Conservation (phyloP, 2,797 vertebrate species). For the Catostomus latipinnis region DNA sequence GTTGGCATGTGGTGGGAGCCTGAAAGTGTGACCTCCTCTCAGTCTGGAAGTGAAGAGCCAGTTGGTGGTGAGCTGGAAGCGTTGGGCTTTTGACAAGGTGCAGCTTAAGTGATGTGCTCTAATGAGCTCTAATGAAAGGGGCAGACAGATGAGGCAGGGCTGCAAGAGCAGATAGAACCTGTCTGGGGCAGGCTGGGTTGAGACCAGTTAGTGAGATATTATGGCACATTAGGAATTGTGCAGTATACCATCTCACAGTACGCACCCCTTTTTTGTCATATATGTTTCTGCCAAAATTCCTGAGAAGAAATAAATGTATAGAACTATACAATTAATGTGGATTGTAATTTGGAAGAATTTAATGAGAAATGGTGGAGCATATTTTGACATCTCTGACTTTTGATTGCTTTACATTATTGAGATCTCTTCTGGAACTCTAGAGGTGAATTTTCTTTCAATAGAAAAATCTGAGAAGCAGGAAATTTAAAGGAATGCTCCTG, state of each 20-base stretch:
- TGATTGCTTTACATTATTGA: too few species aligned
- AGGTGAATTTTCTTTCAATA: too few species aligned
- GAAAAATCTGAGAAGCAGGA: too few species aligned
- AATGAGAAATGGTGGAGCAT: too few species aligned
- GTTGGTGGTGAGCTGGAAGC: constrained; percentile 29
- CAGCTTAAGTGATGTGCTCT: constrained; percentile 26
- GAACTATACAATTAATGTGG: too few species aligned
- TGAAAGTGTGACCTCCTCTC: constrained; percentile 19
- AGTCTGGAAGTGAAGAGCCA: constrained; percentile 6
- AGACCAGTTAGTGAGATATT: constrained; percentile 6
- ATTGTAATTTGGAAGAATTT: too few species aligned
- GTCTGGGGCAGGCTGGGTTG: not conserved
- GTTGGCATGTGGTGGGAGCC: constrained; percentile 18
- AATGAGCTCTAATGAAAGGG: constrained; percentile 39
- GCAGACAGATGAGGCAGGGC: constrained; percentile 23
- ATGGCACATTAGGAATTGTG: constrained; percentile 27
- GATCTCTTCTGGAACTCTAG: too few species aligned
- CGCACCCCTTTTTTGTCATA: not conserved
- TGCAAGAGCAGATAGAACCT: constrained; percentile 5
- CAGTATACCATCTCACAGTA: not conserved
- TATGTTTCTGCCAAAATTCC: too few species aligned
- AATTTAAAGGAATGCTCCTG: too few species aligned
- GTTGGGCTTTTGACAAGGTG: constrained; percentile 28
- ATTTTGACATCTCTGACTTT: too few species aligned
- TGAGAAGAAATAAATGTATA: too few species aligned